Percentiles rank a stretch among this genome's conserved stretches.
Evolutionary conservation across 2,888 invertebrate genomes (phyloP).

Genomic region (Dermolepida albohirtum): DNA sequence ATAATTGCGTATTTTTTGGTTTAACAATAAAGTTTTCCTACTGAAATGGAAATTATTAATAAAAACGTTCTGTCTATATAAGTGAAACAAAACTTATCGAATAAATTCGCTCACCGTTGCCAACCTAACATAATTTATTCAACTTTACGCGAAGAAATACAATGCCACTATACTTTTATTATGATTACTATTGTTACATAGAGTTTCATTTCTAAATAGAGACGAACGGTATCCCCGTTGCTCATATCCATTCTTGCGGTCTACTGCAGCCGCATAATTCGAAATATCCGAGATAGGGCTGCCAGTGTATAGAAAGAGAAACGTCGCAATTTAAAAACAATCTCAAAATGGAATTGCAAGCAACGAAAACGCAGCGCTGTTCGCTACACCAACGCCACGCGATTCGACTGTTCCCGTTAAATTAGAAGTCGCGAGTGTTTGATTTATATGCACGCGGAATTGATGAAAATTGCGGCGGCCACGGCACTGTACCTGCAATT

Average conservation of each 20-base stretch:
- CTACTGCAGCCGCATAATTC: neutral
- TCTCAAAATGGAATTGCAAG: slow-evolving; percentile 19
- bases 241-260: slow-evolving; percentile 14
- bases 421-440: slow-evolving; percentile 20
- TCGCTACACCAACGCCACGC: neutral
- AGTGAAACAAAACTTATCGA: too few species aligned
- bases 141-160: too few species aligned
- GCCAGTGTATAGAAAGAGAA: too few species aligned
- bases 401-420: slow-evolving; percentile 8
- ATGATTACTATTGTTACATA: slow-evolving; percentile 5
- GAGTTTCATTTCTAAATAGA: slow-evolving; percentile 9
- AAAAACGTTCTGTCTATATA: too few species aligned
- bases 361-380: slow-evolving; percentile 3
- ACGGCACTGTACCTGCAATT: neutral
- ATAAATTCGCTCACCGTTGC: too few species aligned
- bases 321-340: slow-evolving; percentile 18
- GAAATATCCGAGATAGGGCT: neutral
- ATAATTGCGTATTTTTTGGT: too few species aligned
- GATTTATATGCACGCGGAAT: slow-evolving; percentile 8
- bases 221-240: slow-evolving; percentile 10
- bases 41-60: too few species aligned
- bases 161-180: neutral
- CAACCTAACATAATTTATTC: too few species aligned
- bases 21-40: too few species aligned
- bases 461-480: slow-evolving; percentile 16